Evolutionary conservation across 2,113 vertebrate genomes (phyloP).

Genomic region (Macrotus californicus): DNA sequence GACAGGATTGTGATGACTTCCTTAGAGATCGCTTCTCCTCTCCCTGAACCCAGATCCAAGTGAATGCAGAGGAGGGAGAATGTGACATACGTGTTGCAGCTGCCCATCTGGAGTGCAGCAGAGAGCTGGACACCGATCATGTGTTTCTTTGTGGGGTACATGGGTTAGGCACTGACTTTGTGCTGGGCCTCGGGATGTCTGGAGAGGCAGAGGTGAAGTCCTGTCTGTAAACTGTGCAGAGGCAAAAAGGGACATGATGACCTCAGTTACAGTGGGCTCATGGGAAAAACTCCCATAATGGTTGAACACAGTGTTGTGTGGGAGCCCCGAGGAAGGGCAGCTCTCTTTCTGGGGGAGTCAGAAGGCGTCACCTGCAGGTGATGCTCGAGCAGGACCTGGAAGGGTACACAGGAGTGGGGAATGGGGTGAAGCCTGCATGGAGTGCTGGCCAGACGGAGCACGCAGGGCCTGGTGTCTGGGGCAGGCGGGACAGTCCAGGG

Average conservation of each 20-base stretch:
- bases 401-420: background rate
- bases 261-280: too few relatives aligned
- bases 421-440: background rate
- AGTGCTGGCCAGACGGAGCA: background rate
- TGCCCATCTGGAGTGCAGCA: rapidly evolving
- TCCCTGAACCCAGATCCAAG: background rate
- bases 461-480: background rate
- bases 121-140: background rate
- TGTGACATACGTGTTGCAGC: rapidly evolving
- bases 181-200: background rate
- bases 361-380: background rate
- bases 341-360: background rate
- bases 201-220: background rate
- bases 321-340: background rate
- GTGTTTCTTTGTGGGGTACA: background rate
- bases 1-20: background rate
- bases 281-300: background rate
- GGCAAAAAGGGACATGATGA: background rate
- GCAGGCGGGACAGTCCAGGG: background rate
- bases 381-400: too few relatives aligned
- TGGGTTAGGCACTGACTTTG: background rate
- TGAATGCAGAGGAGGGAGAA: background rate
- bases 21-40: background rate
- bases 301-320: background rate
- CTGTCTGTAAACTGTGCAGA: background rate